phyloP scores from a whole-genome alignment of 2,797 vertebrate genomes.

The Epinephelus awoara region DNA sequence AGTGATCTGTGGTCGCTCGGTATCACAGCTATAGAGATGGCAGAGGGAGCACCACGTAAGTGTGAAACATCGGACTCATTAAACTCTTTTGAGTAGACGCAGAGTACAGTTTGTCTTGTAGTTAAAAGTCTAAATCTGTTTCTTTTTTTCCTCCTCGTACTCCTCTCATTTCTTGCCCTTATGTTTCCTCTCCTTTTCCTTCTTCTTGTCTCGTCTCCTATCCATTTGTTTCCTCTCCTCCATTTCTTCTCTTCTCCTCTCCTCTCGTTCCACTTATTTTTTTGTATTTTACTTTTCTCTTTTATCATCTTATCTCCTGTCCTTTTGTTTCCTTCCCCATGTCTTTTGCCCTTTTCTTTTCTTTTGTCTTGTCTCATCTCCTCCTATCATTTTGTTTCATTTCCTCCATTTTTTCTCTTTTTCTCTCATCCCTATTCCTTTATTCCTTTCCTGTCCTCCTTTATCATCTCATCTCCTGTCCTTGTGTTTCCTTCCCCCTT shows the following conservation, averaged over 20 bases:
- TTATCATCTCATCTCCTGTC: no score
- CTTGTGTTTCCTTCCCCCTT: no score
- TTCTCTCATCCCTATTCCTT: no score
- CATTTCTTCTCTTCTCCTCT: not conserved
- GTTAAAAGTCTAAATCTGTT: not conserved
- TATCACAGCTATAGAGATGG: conserved; percentile 98
- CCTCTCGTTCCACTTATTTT: not conserved
- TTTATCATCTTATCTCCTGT: not conserved
- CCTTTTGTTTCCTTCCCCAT: not conserved
- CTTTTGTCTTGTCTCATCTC: not conserved
- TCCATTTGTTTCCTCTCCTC: not conserved
- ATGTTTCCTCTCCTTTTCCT: not conserved
- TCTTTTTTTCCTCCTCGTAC: no score
- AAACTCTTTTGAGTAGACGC: not conserved
- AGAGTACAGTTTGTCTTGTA: conserved; percentile 23
- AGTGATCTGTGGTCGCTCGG: conserved; percentile 98
- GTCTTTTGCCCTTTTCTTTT: no score
- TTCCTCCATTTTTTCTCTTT: not conserved
- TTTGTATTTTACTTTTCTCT: not conserved
- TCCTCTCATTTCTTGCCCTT: not conserved
- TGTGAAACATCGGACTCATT: conserved; percentile 58
- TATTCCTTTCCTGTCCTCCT: not conserved
- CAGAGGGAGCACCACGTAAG: conserved; percentile 98
- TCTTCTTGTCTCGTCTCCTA: no score
- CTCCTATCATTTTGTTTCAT: not conserved